phyloP scores from a whole-genome alignment of 2,888 invertebrate species.

The Ethmia dodecea region DNA sequence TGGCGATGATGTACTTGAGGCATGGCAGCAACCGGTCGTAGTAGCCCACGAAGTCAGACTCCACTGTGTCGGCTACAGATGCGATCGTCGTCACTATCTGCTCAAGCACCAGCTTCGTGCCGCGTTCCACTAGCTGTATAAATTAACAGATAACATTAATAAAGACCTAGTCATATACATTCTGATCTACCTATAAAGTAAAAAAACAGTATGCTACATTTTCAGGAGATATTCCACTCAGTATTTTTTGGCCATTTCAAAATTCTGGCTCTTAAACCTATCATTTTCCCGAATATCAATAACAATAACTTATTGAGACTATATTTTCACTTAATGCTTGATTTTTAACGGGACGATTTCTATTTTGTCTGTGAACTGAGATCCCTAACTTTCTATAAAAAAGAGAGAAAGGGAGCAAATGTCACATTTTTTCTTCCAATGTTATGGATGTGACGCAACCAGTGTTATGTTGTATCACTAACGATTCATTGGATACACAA shows the following conservation, averaged over 20 bases:
- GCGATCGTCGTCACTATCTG: slow-evolving; percentile 99
- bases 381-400: slow-evolving; percentile 54
- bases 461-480: slow-evolving; percentile 49
- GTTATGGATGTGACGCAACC: slow-evolving; percentile 67
- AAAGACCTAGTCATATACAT: background rate
- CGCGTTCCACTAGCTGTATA: slow-evolving; percentile 88
- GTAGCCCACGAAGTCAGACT: slow-evolving; percentile 95
- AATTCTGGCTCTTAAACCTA: no score
- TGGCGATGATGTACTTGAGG: slow-evolving; percentile 97
- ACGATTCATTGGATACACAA: slow-evolving; percentile 64
- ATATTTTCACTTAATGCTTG: no score
- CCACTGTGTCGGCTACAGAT: slow-evolving; percentile 98
- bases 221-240: no score
- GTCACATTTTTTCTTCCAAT: slow-evolving; percentile 67
- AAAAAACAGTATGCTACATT: no score
- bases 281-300: no score
- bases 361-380: slow-evolving; percentile 66
- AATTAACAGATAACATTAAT: background rate
- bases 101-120: slow-evolving; percentile 97
- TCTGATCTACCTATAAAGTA: no score
- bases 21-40: slow-evolving; percentile 97
- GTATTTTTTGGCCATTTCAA: no score
- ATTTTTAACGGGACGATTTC: no score
- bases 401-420: slow-evolving; percentile 61
- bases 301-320: no score